Conservation (phyloP, 1,140 invertebrate species). For the Conus betulinus region DNA sequence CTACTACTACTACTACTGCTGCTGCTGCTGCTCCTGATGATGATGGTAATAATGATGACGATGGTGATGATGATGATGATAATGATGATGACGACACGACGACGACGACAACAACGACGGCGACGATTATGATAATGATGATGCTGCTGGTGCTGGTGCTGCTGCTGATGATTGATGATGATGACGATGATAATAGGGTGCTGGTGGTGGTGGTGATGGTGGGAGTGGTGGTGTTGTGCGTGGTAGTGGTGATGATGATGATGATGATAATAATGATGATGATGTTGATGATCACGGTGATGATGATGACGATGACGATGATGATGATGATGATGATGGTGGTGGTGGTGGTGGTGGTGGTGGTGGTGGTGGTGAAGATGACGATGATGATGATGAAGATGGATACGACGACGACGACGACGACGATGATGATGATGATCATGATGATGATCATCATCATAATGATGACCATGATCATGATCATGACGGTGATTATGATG, state of each 20-base stretch:
- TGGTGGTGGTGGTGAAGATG: background rate
- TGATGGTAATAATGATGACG: background rate
- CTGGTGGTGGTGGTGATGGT: too few relatives aligned
- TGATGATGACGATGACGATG: conserved; percentile 14
- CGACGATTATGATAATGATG: too few relatives aligned
- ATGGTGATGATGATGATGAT: background rate
- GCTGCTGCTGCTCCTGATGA: background rate
- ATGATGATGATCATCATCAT: background rate
- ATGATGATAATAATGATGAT: background rate
- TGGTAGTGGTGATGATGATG: too few relatives aligned
- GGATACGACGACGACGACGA: background rate
- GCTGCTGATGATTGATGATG: too few relatives aligned
- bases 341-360: background rate
- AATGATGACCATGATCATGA: background rate
- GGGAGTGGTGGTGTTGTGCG: too few relatives aligned
- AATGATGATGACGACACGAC: too few relatives aligned
- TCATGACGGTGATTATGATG: background rate
- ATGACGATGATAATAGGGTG: too few relatives aligned
- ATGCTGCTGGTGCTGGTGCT: too few relatives aligned
- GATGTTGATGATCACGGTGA: too few relatives aligned
- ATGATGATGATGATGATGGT: conserved; percentile 3
- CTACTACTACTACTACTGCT: too few relatives aligned
- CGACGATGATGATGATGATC: background rate
- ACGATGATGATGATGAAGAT: conserved; percentile 10
- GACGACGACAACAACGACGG: too few relatives aligned